Conservation (phyloP, 2,797 vertebrate genomes). For the Notolabrus celidotus region DNA sequence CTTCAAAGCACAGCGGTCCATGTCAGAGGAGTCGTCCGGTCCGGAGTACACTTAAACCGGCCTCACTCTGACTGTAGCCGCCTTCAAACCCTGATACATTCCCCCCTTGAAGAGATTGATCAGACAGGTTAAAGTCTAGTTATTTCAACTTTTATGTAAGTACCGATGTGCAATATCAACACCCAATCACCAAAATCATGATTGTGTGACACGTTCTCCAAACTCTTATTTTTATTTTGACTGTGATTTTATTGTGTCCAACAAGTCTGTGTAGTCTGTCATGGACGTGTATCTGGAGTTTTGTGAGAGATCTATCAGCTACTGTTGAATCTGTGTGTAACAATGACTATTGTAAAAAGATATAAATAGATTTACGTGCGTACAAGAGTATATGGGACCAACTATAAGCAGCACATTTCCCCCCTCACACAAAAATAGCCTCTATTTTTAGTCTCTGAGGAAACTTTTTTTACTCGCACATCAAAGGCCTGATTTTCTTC, state of each 20-base stretch:
- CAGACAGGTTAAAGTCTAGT: slow-evolving; percentile 39
- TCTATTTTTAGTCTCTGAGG: slow-evolving; percentile 76
- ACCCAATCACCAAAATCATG: slow-evolving; percentile 82
- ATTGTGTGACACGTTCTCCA: slow-evolving; percentile 81
- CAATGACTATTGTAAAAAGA: slow-evolving; percentile 82
- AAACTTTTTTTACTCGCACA: slow-evolving; percentile 75
- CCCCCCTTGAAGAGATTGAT: slow-evolving; percentile 28
- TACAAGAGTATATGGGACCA: slow-evolving; percentile 81
- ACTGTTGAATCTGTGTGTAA: slow-evolving; percentile 80
- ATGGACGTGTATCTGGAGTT: slow-evolving; percentile 77
- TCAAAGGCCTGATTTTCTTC: slow-evolving; percentile 57
- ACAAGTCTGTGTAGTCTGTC: slow-evolving; percentile 73
- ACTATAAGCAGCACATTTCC: slow-evolving; percentile 73
- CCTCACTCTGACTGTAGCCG: slow-evolving; percentile 18
- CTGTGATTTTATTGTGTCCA: slow-evolving; percentile 66
- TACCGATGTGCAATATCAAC: slow-evolving; percentile 84
- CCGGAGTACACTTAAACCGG: slow-evolving; percentile 85
- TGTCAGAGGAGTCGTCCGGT: slow-evolving; percentile 89
- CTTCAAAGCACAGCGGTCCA: slow-evolving; percentile 81
- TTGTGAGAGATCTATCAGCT: slow-evolving; percentile 82
- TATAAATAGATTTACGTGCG: slow-evolving; percentile 78
- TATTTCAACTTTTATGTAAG: slow-evolving; percentile 75
- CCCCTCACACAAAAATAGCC: slow-evolving; percentile 59
- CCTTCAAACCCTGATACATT: slow-evolving; percentile 27
- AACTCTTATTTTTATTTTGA: slow-evolving; percentile 44